Conservation (phyloP, 2,888 invertebrate genomes). For the Erebia epiphron region DNA sequence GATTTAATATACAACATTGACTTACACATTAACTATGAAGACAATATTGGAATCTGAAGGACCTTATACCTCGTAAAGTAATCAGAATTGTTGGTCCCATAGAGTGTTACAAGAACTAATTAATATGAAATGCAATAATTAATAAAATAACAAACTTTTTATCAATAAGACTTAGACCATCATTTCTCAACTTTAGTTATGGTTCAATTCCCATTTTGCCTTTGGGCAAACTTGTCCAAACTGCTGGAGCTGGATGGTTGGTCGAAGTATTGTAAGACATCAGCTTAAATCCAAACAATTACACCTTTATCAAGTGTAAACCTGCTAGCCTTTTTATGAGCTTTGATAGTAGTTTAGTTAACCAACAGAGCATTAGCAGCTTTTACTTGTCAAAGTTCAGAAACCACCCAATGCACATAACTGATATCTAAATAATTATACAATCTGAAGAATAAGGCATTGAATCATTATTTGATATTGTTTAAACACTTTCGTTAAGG, state of each 20-base stretch:
- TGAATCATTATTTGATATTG: too few relatives aligned
- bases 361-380: neutral
- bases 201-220: too few relatives aligned
- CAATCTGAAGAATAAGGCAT: too few relatives aligned
- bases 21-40: slow-evolving; percentile 42
- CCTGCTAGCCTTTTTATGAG: neutral
- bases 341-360: neutral
- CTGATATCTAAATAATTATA: too few relatives aligned
- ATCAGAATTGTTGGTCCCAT: slow-evolving; percentile 43
- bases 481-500: too few relatives aligned
- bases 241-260: too few relatives aligned
- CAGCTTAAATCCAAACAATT: neutral
- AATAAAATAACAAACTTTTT: slow-evolving; percentile 26
- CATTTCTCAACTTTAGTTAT: slow-evolving; percentile 9
- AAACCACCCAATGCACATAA: neutral
- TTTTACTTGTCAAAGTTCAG: too few relatives aligned
- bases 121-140: slow-evolving; percentile 32
- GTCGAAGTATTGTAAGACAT: neutral
- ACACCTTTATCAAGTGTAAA: too few relatives aligned
- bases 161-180: neutral
- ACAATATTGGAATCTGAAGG: slow-evolving; percentile 43
- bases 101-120: slow-evolving; percentile 30
- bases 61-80: slow-evolving; percentile 32
- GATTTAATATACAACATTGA: slow-evolving; percentile 52
- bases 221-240: too few relatives aligned